Evolutionary conservation across 2,113 vertebrate species (phyloP), one percentile per base, ranked within the genome.

Genomic region (Heteronetta atricapilla): DNA sequence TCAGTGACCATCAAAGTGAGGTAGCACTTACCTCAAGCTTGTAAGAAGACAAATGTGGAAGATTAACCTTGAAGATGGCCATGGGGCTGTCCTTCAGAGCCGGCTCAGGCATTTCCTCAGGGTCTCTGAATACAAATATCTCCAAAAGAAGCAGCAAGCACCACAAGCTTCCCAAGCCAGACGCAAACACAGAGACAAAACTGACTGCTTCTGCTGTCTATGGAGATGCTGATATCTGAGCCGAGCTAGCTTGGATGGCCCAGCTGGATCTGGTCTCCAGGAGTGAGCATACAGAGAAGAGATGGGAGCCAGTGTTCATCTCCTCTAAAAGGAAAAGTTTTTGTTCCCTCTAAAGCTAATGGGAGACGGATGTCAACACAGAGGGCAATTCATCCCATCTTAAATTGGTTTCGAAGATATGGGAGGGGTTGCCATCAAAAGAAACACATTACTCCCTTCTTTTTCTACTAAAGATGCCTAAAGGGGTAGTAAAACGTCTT

Each of bases 21-120:
- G 36, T 5, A 72, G 38, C 5, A 38, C 23, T 62, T 62, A 67
- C 17, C 11, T 44, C 42, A 12, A 75, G 23, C 28, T 46, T 79
- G 53, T 40, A 79, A 79, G 12, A 5, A 59, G 0, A 0, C 21
- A 63, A 48, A 58, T 1, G 7, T n/a, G 19, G 21, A 59, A 66
- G 29, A 70, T 9, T 58, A 4, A 56, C 31, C 16, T 26, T 42
- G 59, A 64, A n/a, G 13, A 34, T 50, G 50, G 18, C 17, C 23
- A 21, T 26, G 28, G 26, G 11, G 8, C 11, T 77, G 36, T 74
- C 36, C 40, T 62, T 74, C 53, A 42, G 81, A 36, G 40, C 36
- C 56, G 15, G 21, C n/a, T 44, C 25, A 75, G 23, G 16, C 13
- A 11, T 79, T 74, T 22, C 29, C 17, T 53, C n/a, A 34, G 46